A percentile compares a stretch with the other conserved stretches of the same genome.
These are phyloP conservation scores for Hystrix cristata DNA, from an alignment of 2,113 vertebrate species.

Conservation along the genomic window DNA sequence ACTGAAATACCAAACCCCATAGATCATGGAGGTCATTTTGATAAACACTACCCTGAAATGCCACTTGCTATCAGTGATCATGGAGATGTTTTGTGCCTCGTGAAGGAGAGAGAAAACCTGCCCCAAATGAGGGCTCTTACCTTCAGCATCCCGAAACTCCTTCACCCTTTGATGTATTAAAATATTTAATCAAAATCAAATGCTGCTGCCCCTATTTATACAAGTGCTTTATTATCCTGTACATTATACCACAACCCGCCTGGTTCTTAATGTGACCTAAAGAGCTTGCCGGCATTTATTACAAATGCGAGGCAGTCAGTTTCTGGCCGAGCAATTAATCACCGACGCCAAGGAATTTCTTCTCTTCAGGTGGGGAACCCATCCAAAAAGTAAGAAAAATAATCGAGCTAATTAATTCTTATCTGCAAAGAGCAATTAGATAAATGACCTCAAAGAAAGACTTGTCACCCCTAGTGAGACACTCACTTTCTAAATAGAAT, in stretches of 20 bases:
- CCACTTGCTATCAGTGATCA: slow-evolving; percentile 63
- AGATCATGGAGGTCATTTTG: slow-evolving; percentile 71
- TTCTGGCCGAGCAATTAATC: slow-evolving; percentile 97
- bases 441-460: slow-evolving; percentile 93
- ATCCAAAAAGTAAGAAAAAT: slow-evolving; percentile 97
- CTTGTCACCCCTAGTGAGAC: slow-evolving; percentile 96
- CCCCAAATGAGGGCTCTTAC: slow-evolving; percentile 66
- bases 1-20: background rate
- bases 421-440: slow-evolving; percentile 99
- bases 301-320: slow-evolving; percentile 93
- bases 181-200: slow-evolving; percentile 90
- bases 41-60: slow-evolving; percentile 64
- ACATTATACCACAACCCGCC: slow-evolving; percentile 86
- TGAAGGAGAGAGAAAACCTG: slow-evolving; percentile 33
- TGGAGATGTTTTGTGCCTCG: slow-evolving; percentile 57
- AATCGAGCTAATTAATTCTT: slow-evolving; percentile 99
- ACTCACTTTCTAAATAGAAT: slow-evolving; percentile 92
- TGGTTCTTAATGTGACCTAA: slow-evolving; percentile 88
- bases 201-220: slow-evolving; percentile 87
- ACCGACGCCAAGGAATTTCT: slow-evolving; percentile 96
- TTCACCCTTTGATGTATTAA: slow-evolving; percentile 86
- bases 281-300: slow-evolving; percentile 89
- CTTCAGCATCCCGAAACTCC: slow-evolving; percentile 70
- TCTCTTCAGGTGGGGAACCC: slow-evolving; percentile 98
- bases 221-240: slow-evolving; percentile 87